Evolutionary conservation across 2,113 vertebrate genomes (phyloP).

Genomic region (Sinocyclocheilus anshuiensis): DNA sequence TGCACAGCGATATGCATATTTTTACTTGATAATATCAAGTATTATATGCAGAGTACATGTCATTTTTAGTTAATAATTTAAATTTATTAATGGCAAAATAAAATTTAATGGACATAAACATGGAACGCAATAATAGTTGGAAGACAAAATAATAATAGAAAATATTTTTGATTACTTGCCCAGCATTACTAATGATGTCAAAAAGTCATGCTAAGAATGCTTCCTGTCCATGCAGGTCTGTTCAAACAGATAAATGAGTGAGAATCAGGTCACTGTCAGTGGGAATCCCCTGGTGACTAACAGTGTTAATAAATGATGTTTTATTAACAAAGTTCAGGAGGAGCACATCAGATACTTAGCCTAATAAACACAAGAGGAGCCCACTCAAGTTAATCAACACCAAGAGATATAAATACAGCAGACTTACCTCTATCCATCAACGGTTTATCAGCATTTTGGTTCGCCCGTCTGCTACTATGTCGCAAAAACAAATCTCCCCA

Average conservation of each 20-base stretch:
- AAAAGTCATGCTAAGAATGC: neutral
- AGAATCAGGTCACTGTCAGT: slow-evolving; percentile 49
- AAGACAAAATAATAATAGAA: neutral
- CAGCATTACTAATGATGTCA: neutral
- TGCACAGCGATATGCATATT: neutral
- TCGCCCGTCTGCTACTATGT: no score
- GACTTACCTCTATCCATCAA: no score
- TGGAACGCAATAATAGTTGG: neutral
- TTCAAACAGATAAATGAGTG: slow-evolving; percentile 63
- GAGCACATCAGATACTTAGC: no score
- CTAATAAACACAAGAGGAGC: no score
- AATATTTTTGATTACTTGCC: neutral
- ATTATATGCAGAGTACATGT: neutral
- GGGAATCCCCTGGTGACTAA: slow-evolving; percentile 59
- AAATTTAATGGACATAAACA: neutral
- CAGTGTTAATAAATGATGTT: slow-evolving; percentile 37
- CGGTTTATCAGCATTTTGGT: no score
- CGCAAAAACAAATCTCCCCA: no score
- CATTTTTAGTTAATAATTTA: neutral
- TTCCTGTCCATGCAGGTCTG: slow-evolving; percentile 43
- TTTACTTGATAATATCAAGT: neutral
- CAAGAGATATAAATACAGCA: no score
- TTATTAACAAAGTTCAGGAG: no score
- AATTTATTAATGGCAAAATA: neutral
- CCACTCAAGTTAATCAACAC: no score